Conservation (phyloP, 2,888 invertebrate genomes). For the Linnaemya vulpina region DNA sequence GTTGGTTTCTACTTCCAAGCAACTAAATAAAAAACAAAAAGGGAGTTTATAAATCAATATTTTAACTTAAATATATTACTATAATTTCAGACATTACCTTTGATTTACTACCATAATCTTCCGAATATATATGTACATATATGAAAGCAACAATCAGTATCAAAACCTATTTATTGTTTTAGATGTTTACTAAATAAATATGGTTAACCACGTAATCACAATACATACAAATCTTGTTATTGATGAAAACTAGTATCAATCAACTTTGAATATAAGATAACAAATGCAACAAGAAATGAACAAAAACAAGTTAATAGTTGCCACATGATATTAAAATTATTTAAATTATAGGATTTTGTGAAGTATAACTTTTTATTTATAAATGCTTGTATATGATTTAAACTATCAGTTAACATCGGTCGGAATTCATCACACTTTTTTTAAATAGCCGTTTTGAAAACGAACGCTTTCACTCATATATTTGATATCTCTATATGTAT, state of each 20-base stretch:
- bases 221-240: conserved; percentile 38
- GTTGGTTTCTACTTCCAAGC: conserved; percentile 24
- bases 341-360: too few species aligned
- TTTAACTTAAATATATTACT: conserved; percentile 10
- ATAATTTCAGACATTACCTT: conserved; percentile 45
- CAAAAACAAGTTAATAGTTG: conserved; percentile 1
- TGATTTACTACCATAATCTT: conserved; percentile 56
- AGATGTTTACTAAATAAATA: conserved; percentile 5
- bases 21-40: conserved; percentile 33
- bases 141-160: neutral
- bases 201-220: conserved; percentile 66
- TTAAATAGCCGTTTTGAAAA: too few species aligned
- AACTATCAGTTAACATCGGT: too few species aligned
- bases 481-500: too few species aligned
- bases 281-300: neutral
- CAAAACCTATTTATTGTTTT: neutral
- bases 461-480: too few species aligned
- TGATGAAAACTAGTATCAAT: conserved; percentile 85
- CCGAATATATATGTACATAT: too few species aligned
- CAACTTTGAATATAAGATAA: neutral
- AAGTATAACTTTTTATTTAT: too few species aligned
- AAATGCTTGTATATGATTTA: neutral
- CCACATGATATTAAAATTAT: neutral
- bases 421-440: too few species aligned
- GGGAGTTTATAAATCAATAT: neutral